These are phyloP conservation scores for Lycaena phlaeas DNA, from an alignment of 2,888 invertebrate species.

Conservation along the genomic window DNA sequence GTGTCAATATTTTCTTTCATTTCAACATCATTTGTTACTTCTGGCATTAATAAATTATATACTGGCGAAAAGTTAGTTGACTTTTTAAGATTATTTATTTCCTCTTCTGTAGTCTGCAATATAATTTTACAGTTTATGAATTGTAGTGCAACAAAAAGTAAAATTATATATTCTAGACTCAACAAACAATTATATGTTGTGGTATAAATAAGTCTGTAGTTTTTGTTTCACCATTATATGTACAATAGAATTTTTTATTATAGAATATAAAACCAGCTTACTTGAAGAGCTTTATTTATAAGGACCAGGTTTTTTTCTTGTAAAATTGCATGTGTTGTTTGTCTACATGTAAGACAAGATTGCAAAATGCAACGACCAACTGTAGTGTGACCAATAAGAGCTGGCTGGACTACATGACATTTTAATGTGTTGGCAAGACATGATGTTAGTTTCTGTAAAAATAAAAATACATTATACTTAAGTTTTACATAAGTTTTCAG, in stretches of 20 bases:
- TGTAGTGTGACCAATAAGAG: slow-evolving; percentile 66
- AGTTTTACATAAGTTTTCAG: not conserved
- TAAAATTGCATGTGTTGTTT: slow-evolving; percentile 75
- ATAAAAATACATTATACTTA: not conserved
- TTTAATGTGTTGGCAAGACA: slow-evolving; percentile 60
- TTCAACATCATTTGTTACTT: slow-evolving; percentile 62
- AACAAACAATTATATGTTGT: too few species aligned
- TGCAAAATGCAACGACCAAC: slow-evolving; percentile 76
- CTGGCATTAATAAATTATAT: slow-evolving; percentile 79
- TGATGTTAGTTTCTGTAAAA: slow-evolving; percentile 64
- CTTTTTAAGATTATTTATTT: slow-evolving; percentile 73
- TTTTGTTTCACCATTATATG: too few species aligned
- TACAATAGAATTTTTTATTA: too few species aligned
- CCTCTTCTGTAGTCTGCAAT: slow-evolving; percentile 72
- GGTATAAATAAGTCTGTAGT: too few species aligned
- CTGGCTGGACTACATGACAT: slow-evolving; percentile 71
- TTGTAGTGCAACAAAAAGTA: too few species aligned
- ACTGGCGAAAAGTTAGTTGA: slow-evolving; percentile 79
- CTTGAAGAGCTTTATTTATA: slow-evolving; percentile 71
- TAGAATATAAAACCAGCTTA: too few species aligned
- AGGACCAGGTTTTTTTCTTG: slow-evolving; percentile 70
- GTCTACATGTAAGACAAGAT: slow-evolving; percentile 76
- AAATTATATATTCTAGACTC: too few species aligned
- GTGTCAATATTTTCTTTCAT: slow-evolving; percentile 64
- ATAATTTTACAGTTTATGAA: too few species aligned